Conservation (phyloP, 2,888 invertebrate species). For the Trissolcus brochymenae region DNA sequence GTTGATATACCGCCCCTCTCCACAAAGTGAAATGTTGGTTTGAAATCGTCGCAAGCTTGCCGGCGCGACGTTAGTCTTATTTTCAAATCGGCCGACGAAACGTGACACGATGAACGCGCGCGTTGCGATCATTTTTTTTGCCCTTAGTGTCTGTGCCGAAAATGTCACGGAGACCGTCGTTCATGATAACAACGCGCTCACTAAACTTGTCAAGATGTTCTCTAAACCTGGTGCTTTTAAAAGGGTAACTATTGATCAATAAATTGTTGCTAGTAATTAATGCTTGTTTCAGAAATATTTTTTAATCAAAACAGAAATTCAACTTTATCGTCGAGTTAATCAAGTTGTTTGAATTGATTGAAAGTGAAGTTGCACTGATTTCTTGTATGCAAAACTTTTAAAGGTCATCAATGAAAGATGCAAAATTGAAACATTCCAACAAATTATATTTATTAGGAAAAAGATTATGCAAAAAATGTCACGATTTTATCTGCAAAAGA, state of each 20-base stretch:
- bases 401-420: too few relatives aligned
- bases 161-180: conserved; percentile 57
- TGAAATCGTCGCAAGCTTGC: conserved; percentile 43
- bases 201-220: conserved; percentile 73
- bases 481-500: too few relatives aligned
- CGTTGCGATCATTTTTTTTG: conserved; percentile 43
- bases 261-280: background rate
- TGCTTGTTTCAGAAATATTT: too few relatives aligned
- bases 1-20: conserved; percentile 41
- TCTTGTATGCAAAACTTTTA: too few relatives aligned
- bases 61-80: conserved; percentile 61
- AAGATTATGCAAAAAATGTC: too few relatives aligned
- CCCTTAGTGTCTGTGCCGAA: conserved; percentile 52
- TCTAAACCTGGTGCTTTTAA: conserved; percentile 75
- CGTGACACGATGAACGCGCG: conserved; percentile 53
- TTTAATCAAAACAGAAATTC: too few relatives aligned
- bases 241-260: conserved; percentile 64
- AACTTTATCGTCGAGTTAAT: background rate
- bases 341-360: background rate
- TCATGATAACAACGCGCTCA: conserved; percentile 67
- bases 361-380: too few relatives aligned
- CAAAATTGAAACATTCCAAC: too few relatives aligned
- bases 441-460: too few relatives aligned
- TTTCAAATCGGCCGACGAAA: conserved; percentile 63
- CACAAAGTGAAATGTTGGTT: conserved; percentile 59